phyloP scores from a whole-genome alignment of 1,140 invertebrate species.

The Portunus trituberculatus region DNA sequence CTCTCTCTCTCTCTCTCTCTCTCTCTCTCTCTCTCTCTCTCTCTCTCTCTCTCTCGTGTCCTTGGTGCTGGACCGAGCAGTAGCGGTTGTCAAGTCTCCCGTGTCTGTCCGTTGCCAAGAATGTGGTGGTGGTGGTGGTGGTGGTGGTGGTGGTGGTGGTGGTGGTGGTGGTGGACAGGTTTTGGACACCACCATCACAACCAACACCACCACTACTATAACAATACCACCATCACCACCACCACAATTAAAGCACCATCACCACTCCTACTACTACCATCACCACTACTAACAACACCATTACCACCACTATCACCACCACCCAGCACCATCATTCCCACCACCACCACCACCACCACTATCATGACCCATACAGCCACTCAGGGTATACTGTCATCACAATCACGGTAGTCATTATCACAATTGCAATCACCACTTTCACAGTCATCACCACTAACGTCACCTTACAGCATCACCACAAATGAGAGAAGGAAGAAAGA shows the following conservation, averaged over 20 bases:
- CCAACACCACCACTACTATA: too few species aligned
- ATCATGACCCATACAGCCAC: too few species aligned
- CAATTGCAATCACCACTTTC: background rate
- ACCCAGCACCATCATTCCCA: too few species aligned
- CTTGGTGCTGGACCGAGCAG: background rate
- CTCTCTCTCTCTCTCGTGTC: slow-evolving; percentile 8
- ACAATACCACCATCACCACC: too few species aligned
- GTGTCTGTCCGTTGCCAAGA: background rate
- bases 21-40: slow-evolving; percentile 20
- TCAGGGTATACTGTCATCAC: too few species aligned
- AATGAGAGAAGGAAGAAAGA: background rate
- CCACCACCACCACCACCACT: too few species aligned
- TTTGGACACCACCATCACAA: too few species aligned
- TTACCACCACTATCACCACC: too few species aligned
- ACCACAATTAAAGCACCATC: too few species aligned
- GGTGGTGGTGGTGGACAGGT: slow-evolving; percentile 15
- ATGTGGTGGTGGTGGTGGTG: slow-evolving; percentile 9
- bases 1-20: slow-evolving; percentile 20
- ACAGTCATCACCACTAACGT: background rate
- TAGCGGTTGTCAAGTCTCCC: background rate
- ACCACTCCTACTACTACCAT: too few species aligned
- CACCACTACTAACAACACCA: too few species aligned
- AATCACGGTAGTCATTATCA: too few species aligned
- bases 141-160: slow-evolving; percentile 5
- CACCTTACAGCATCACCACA: background rate